These are phyloP conservation scores for Paramisgurnus dabryanus DNA, from an alignment of 2,113 vertebrate species.

Conservation along the genomic window DNA sequence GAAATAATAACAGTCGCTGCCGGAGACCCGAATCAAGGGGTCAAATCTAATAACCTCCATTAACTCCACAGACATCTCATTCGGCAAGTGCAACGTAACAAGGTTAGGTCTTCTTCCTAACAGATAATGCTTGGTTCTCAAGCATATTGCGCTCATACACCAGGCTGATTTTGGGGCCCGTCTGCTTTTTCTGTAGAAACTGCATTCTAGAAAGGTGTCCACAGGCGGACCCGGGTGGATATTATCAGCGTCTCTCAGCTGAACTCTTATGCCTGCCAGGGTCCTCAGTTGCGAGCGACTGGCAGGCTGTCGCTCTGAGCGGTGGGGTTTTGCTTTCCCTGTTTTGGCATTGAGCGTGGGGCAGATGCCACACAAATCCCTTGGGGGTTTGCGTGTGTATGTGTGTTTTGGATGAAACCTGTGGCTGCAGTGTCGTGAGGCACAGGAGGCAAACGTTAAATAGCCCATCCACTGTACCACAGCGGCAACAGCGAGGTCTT, in stretches of 20 bases:
- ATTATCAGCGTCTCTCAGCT: constrained; percentile 76
- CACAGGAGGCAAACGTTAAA: constrained; percentile 45
- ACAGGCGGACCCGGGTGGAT: constrained; percentile 68
- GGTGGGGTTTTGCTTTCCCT: constrained; percentile 56
- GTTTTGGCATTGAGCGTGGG: constrained; percentile 69
- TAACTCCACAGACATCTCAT: constrained; percentile 36
- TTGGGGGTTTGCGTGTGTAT: constrained; percentile 47
- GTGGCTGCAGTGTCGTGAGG: constrained; percentile 49
- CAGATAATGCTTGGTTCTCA: constrained; percentile 27
- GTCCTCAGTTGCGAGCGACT: constrained; percentile 62
- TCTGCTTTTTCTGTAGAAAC: constrained; percentile 40
- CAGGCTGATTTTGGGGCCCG: constrained; percentile 20
- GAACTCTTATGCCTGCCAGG: constrained; percentile 69
- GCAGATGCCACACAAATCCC: constrained; percentile 75
- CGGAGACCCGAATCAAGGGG: constrained; percentile 15
- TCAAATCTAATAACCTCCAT: constrained; percentile 46
- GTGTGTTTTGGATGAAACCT: constrained; percentile 56
- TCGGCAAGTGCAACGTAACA: constrained; percentile 19
- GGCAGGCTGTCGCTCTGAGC: constrained; percentile 46
- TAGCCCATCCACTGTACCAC: constrained; percentile 33
- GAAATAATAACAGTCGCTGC: constrained; percentile 30
- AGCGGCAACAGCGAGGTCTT: constrained; percentile 51
- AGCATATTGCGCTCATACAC: constrained; percentile 21
- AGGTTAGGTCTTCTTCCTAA: constrained; percentile 35
- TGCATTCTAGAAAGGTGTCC: constrained; percentile 40